Percentiles rank a stretch among this genome's conserved stretches.
Conservation (phyloP, 2,797 vertebrate genomes). For the Enteromius radiatus region DNA sequence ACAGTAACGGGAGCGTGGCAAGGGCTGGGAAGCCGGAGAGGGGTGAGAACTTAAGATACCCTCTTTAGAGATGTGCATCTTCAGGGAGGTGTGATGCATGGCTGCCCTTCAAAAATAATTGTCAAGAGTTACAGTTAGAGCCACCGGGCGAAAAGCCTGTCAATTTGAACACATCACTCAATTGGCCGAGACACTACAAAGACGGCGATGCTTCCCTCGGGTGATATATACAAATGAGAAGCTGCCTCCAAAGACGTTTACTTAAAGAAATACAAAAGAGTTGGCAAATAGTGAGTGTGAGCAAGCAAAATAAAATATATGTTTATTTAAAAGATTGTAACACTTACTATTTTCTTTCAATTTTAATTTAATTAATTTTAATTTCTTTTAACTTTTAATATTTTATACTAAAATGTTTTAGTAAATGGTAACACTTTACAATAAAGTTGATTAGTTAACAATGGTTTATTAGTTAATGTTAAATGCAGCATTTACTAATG, state of each 20-base stretch:
- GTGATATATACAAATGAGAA: not conserved
- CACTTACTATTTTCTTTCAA: not conserved
- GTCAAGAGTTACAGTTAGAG: conserved; percentile 26
- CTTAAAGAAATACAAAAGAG: conserved; percentile 6
- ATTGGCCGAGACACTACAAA: not conserved
- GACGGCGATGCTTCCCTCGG: not conserved
- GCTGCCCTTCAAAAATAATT: conserved; percentile 3
- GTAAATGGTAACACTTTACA: too few relatives aligned
- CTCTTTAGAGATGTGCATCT: conserved; percentile 20
- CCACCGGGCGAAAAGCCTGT: conserved; percentile 24
- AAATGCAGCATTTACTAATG: too few relatives aligned
- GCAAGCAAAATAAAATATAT: not conserved
- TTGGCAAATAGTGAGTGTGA: not conserved
- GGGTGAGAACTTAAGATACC: conserved; percentile 22
- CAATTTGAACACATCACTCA: not conserved
- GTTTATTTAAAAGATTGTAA: not conserved
- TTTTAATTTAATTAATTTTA: too few relatives aligned
- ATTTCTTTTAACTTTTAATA: too few relatives aligned
- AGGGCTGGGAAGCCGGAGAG: conserved; percentile 8
- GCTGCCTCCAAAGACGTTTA: not conserved
- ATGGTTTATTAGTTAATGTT: too few relatives aligned
- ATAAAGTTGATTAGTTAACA: too few relatives aligned
- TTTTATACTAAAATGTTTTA: too few relatives aligned
- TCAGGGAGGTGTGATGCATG: not conserved
- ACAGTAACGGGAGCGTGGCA: conserved; percentile 29